phyloP scores from a whole-genome alignment of 2,888 invertebrate species.

The Pomacea canaliculata region DNA sequence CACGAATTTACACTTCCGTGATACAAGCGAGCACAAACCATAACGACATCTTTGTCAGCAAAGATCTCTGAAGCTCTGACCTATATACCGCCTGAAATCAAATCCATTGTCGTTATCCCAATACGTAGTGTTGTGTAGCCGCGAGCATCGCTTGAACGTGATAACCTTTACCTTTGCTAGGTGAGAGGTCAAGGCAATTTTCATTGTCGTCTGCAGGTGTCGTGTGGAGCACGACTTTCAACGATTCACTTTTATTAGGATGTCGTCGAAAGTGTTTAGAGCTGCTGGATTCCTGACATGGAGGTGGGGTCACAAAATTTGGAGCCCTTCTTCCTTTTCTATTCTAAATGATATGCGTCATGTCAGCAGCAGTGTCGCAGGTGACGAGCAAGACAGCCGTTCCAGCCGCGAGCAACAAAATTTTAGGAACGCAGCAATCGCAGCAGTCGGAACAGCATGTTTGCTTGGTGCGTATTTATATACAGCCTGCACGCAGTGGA shows the following conservation, averaged over 20 bases:
- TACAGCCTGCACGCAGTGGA: not conserved
- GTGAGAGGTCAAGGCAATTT: not conserved
- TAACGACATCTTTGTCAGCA: no score
- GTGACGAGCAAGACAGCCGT: not conserved
- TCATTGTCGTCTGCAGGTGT: not conserved
- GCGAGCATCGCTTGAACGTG: no score
- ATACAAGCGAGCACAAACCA: no score
- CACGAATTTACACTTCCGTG: no score
- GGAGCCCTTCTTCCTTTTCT: no score
- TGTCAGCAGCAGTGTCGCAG: not conserved
- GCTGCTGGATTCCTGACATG: not conserved
- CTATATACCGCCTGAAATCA: no score
- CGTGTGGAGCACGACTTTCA: not conserved
- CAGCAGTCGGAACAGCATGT: slow-evolving; percentile 5
- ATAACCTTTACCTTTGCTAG: no score
- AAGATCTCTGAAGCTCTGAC: no score
- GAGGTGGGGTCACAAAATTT: no score
- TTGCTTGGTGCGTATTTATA: not conserved
- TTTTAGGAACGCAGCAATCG: not conserved
- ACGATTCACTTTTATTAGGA: not conserved
- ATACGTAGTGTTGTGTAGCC: no score
- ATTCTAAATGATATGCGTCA: not conserved
- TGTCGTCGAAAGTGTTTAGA: not conserved
- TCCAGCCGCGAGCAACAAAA: not conserved
- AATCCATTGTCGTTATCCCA: no score